These are phyloP conservation scores for Myxocyprinus asiaticus DNA, from an alignment of 2,113 vertebrate genomes.

Conservation along the genomic window DNA sequence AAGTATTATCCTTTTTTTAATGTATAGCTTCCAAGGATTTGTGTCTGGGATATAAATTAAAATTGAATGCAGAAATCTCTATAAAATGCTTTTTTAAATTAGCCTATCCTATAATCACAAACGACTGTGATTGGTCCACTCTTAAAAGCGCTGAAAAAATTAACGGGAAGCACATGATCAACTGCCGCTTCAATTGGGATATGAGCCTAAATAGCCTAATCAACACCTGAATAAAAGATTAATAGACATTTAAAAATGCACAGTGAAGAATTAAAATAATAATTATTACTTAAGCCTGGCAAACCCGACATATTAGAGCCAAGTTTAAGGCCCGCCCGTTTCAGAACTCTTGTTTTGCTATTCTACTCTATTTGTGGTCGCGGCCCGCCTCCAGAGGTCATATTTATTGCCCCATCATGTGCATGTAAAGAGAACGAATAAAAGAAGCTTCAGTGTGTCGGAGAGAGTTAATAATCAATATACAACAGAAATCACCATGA, in stretches of 20 bases:
- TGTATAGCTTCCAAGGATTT: background rate
- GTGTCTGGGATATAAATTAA: background rate
- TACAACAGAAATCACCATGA: constrained; percentile 37
- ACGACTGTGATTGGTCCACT: background rate
- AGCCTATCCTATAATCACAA: background rate
- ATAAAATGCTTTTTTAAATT: too few relatives aligned
- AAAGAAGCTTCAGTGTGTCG: background rate
- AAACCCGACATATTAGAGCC: too few relatives aligned
- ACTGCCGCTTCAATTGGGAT: background rate
- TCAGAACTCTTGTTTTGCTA: background rate
- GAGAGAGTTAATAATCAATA: background rate
- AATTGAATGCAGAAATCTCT: too few relatives aligned
- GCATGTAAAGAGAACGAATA: background rate
- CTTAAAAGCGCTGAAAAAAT: background rate
- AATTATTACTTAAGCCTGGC: too few relatives aligned
- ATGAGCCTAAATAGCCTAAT: too few relatives aligned
- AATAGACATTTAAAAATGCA: too few relatives aligned
- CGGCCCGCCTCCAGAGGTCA: background rate
- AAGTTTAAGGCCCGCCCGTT: too few relatives aligned
- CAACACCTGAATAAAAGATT: too few relatives aligned
- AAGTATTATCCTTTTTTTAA: background rate
- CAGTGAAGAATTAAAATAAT: too few relatives aligned
- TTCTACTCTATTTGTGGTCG: background rate
- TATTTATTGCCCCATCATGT: background rate
- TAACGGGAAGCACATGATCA: background rate